phyloP scores from a whole-genome alignment of 30 jellyfish, hydroid and myxozoan genomes.

The Nemopilema nomurai region DNA sequence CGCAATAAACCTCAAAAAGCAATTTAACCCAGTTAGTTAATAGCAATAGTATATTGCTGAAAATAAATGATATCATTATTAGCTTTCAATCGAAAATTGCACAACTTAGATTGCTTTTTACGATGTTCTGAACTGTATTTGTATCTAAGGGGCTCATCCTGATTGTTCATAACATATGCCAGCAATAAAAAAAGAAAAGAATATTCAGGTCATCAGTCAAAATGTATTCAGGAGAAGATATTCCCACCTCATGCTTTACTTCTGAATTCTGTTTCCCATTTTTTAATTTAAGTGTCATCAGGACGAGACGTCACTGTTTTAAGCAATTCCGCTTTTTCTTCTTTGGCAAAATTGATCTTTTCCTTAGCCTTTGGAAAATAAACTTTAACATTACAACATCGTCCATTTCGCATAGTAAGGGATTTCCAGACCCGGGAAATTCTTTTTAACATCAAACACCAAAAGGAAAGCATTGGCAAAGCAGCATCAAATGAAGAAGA shows the following conservation, averaged over 20 bases:
- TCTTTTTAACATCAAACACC: background rate
- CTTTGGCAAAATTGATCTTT: background rate
- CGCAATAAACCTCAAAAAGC: background rate
- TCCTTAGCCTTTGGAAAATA: background rate
- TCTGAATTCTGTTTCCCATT: conserved; percentile 8
- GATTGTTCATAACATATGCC: background rate
- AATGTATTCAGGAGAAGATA: background rate
- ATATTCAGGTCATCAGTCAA: no score
- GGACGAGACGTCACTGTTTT: background rate
- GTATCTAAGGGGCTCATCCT: background rate
- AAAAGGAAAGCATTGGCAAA: background rate
- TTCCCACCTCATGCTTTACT: conserved; percentile 10
- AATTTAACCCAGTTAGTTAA: background rate
- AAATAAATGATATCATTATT: background rate
- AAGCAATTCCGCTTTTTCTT: conserved; percentile 2
- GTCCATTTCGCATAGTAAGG: background rate
- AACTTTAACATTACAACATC: background rate
- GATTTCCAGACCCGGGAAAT: background rate
- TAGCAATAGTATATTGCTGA: background rate
- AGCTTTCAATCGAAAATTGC: background rate
- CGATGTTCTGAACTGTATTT: background rate
- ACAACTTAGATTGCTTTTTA: background rate
- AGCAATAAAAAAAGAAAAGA: background rate
- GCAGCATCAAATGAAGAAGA: background rate
- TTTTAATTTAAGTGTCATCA: background rate